phyloP scores from a whole-genome alignment of 2,113 vertebrate species.

The Peromyscus maniculatus region DNA sequence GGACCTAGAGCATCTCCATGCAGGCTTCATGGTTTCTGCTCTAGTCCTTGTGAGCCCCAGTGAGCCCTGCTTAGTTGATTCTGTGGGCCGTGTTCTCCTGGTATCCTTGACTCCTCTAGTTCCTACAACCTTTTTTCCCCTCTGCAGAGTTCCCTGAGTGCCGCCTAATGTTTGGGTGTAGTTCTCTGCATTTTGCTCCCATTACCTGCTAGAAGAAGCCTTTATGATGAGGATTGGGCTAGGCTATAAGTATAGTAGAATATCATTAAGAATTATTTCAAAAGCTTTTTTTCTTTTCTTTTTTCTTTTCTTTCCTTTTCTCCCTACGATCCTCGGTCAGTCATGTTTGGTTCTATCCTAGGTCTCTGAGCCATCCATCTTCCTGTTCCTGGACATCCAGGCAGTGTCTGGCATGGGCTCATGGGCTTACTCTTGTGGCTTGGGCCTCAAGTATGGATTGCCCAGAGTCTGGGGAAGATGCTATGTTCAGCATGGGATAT shows the following conservation, averaged over 20 bases:
- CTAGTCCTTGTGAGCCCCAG: too few species aligned
- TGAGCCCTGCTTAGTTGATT: background rate
- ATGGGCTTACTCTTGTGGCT: background rate
- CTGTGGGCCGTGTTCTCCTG: background rate
- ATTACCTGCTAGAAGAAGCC: background rate
- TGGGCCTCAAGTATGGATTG: background rate
- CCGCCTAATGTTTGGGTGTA: background rate
- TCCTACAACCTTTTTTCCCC: background rate
- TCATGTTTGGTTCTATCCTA: background rate
- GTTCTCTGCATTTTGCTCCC: background rate
- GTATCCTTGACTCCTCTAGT: background rate
- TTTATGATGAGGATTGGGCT: background rate
- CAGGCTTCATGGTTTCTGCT: background rate
- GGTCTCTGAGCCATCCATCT: background rate
- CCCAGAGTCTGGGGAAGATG: too few species aligned
- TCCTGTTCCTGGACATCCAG: background rate
- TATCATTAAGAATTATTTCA: background rate
- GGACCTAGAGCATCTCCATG: background rate
- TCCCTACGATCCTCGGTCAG: accelerated
- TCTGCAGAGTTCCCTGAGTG: background rate
- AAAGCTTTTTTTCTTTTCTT: too few species aligned
- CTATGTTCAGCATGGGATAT: too few species aligned
- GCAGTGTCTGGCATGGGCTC: background rate
- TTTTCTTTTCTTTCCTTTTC: too few species aligned
- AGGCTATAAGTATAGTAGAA: background rate